Percentiles rank a stretch among this genome's conserved stretches.
Evolutionary conservation across 2,888 invertebrate species (phyloP).

Genomic region (Apamea anceps): DNA sequence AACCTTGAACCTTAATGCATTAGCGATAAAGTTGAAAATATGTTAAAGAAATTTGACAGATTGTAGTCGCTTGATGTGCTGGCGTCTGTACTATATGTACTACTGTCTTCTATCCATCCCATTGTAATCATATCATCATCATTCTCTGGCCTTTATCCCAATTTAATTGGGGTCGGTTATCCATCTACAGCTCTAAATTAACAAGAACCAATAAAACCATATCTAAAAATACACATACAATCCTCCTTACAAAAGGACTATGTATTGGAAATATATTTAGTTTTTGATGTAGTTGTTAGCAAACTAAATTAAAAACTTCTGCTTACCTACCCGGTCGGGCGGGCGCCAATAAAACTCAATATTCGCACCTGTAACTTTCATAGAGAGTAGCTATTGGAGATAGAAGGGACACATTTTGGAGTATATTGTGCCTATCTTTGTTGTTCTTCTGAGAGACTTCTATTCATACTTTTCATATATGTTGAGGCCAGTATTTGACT

Average conservation of each 20-base stretch:
- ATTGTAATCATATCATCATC: neutral
- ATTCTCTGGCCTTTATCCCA: no score
- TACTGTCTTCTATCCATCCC: no score
- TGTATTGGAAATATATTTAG: slow-evolving; percentile 45
- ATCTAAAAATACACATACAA: neutral
- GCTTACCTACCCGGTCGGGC: slow-evolving; percentile 34
- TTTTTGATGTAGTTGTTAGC: slow-evolving; percentile 58
- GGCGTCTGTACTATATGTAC: no score
- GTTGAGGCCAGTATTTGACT: neutral
- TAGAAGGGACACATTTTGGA: slow-evolving; percentile 18
- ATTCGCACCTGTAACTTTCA: slow-evolving; percentile 62
- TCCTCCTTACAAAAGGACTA: neutral
- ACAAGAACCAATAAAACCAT: neutral
- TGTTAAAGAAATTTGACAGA: no score
- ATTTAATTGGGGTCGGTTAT: neutral
- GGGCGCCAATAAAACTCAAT: slow-evolving; percentile 67
- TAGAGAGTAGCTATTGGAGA: slow-evolving; percentile 32
- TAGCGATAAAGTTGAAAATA: no score
- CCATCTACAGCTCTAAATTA: neutral
- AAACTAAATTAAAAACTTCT: slow-evolving; percentile 68
- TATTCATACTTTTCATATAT: neutral
- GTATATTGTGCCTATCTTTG: slow-evolving; percentile 31
- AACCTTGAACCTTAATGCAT: no score
- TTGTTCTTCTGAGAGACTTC: slow-evolving; percentile 17
- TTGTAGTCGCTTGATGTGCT: no score